phyloP scores from a whole-genome alignment of 2,113 vertebrate species.

The Gallinago media region DNA sequence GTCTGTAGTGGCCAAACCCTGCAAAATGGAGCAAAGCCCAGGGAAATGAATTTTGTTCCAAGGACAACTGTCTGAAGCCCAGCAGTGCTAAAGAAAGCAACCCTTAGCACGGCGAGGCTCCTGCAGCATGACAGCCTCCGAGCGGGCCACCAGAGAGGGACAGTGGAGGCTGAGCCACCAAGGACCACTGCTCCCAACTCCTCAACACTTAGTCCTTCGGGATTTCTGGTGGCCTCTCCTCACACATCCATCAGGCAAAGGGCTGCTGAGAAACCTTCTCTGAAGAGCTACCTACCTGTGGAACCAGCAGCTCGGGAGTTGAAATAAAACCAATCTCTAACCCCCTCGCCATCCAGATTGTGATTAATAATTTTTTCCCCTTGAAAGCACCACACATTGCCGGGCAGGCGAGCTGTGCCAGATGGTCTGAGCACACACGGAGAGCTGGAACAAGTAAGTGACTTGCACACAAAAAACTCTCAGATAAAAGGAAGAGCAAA shows the following conservation, averaged over 20 bases:
- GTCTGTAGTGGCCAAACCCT: background rate
- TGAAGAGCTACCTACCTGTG: background rate
- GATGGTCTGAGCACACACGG: conserved; percentile 42
- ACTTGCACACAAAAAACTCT: conserved; percentile 45
- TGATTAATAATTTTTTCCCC: conserved; percentile 29
- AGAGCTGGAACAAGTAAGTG: conserved; percentile 23
- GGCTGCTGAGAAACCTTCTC: background rate
- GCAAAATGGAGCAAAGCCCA: background rate
- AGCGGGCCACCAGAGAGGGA: background rate
- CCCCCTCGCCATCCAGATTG: conserved; percentile 12
- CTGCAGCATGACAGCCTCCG: background rate
- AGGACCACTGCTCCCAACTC: background rate
- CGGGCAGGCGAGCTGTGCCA: background rate
- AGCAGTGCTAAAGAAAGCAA: background rate
- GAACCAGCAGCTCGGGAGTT: background rate
- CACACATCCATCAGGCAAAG: background rate
- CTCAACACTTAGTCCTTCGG: fast-evolving
- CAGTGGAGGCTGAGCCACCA: fast-evolving
- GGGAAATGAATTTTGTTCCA: background rate
- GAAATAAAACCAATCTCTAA: background rate
- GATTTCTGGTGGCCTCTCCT: background rate
- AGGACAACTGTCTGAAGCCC: conserved; percentile 33
- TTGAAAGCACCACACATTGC: background rate
- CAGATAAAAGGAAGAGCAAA: conserved; percentile 46
- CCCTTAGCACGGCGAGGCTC: background rate